Evolutionary conservation across 2,113 vertebrate species (phyloP).

Genomic region (Apistogramma diplotaenia): DNA sequence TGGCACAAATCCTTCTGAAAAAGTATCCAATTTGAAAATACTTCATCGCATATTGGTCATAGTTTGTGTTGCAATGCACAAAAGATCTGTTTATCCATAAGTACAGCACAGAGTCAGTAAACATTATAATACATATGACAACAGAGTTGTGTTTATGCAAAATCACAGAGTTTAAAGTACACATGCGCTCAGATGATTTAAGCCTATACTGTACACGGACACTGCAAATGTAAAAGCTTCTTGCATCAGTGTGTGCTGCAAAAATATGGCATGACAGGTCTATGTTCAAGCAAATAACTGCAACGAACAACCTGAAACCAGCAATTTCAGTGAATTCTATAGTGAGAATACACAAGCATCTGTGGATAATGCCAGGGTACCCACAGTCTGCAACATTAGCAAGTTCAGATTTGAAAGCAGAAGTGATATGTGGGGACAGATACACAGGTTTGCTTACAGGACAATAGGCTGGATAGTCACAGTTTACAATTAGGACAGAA

Average conservation of each 20-base stretch:
- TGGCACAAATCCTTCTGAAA: background rate
- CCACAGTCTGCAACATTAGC: background rate
- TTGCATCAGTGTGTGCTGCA: constrained; percentile 11
- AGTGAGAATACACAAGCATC: background rate
- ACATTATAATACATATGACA: background rate
- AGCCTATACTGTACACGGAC: background rate
- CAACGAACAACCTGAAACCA: constrained; percentile 33
- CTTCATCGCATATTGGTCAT: background rate
- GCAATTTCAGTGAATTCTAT: constrained; percentile 31
- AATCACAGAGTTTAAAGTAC: background rate
- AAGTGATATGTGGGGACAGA: constrained; percentile 10
- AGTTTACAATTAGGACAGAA: background rate
- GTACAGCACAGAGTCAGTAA: background rate
- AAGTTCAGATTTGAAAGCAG: constrained; percentile 13
- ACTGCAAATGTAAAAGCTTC: constrained; percentile 2
- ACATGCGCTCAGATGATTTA: background rate
- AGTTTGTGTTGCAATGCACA: background rate
- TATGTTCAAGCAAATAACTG: background rate
- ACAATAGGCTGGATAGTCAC: background rate
- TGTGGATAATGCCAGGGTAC: background rate
- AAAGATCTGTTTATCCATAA: background rate
- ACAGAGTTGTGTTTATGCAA: background rate
- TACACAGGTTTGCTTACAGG: constrained; percentile 1
- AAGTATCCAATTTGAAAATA: background rate
- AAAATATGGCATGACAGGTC: background rate